These are phyloP conservation scores for Synanceia verrucosa DNA, from an alignment of 2,797 vertebrate genomes.

Conservation along the genomic window DNA sequence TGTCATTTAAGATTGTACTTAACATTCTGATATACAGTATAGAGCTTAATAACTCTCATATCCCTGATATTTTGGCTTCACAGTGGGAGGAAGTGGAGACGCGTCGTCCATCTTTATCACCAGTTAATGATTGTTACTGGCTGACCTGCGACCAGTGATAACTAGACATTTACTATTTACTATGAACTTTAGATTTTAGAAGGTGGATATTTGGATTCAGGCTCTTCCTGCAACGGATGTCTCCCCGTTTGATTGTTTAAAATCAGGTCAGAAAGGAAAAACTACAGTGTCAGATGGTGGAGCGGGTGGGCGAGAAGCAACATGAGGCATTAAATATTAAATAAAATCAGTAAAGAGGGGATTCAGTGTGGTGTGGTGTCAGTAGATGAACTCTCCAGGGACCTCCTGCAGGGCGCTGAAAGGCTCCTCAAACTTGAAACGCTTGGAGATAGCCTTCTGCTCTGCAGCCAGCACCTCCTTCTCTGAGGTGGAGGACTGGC, in stretches of 20 bases:
- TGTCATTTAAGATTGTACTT: no score
- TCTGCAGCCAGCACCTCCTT: slow-evolving; percentile 84
- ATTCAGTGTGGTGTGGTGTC: slow-evolving; percentile 60
- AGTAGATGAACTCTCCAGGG: slow-evolving; percentile 92
- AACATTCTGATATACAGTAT: no score
- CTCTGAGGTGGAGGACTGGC: slow-evolving; percentile 86
- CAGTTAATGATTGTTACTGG: no score
- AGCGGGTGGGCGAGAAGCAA: background rate
- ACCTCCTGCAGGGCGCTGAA: slow-evolving; percentile 87
- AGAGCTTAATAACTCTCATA: no score
- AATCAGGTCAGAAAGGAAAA: background rate
- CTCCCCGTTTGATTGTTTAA: background rate
- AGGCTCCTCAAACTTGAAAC: slow-evolving; percentile 93
- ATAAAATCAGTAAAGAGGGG: slow-evolving; percentile 20
- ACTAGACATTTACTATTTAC: no score
- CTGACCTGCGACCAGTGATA: no score
- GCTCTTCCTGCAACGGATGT: no score
- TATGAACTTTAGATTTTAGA: no score
- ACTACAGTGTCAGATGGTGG: background rate
- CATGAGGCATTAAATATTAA: slow-evolving; percentile 26
- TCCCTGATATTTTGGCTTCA: no score
- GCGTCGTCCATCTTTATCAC: no score
- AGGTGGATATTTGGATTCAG: no score
- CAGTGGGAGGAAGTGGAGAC: no score
- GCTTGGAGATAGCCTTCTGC: slow-evolving; percentile 91